Evolutionary conservation across 2,797 vertebrate genomes (phyloP), one percentile per base, ranked within the genome.

Genomic region (Periophthalmus magnuspinnatus): DNA sequence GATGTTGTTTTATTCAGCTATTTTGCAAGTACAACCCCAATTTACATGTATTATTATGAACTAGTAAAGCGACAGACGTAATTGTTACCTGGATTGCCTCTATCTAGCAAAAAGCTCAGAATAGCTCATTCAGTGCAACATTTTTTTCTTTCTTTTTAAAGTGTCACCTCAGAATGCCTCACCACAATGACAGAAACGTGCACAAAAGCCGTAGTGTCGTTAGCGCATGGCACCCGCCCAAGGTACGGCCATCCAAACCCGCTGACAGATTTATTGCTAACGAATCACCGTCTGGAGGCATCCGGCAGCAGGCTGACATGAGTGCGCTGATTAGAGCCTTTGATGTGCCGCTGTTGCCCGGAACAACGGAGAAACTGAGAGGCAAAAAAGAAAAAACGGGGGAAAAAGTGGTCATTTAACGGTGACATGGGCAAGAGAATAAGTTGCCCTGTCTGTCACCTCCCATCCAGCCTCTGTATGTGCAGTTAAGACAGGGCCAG

Each of bases 201-300:
- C 34, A 50, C 41, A 60, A 55, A 69, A 13, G 41, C 50, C 38
- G 32, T 16, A 34, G 21, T 34, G 36, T 60, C 16, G 22, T 74
- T 68, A 41, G 38, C 50, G 6, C 74, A 54, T 69, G 58, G 45
- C 70, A 69, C 73, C 65, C 41, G 28, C 33, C 36, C 64, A 67
- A 55, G 67, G 72, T 45, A 55, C 14, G 41, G 69, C 55, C 34
- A 65, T 82, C 72, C 83, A 78, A 78, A 70, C 68, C 62, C 34
- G 62, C 76, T 75, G 79, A 78, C 76, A 80, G 75, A 33, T 76
- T 75, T 74, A 73, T 72, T 80, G 69, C 84, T 72, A 64, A 83
- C 19, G 36, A 74, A 67, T 56, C 59, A 77, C 76, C 70, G 66
- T 78, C 61, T 32, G 76, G 73, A 79, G 75, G 50, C 38, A 69